Conservation (phyloP, 2,113 vertebrate genomes). For the Polyodon spathula region DNA sequence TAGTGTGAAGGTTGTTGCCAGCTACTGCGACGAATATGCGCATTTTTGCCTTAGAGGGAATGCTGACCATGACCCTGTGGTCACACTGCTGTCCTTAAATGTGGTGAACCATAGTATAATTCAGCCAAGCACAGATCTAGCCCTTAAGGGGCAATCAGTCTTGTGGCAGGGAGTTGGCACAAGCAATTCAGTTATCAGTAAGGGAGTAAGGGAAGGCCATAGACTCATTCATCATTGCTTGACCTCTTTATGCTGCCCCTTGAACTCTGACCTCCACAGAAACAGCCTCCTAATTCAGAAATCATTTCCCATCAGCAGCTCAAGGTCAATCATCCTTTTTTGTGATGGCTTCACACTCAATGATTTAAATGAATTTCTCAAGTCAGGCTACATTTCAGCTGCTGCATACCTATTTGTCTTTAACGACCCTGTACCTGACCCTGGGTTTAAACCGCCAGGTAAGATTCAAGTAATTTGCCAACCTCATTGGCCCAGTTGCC, state of each 20-base stretch:
- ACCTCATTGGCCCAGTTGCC: too few species aligned
- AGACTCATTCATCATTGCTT: slow-evolving; percentile 21
- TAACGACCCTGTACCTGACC: too few species aligned
- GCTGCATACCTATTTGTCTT: too few species aligned
- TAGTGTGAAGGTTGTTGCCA: too few species aligned
- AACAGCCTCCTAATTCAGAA: neutral
- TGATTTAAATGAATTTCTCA: neutral
- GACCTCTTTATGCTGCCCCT: slow-evolving; percentile 21
- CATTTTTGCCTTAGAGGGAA: too few species aligned
- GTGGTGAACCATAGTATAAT: slow-evolving; percentile 25
- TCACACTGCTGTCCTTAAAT: slow-evolving; percentile 24
- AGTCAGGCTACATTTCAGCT: too few species aligned
- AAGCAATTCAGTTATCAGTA: slow-evolving; percentile 31
- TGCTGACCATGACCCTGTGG: slow-evolving; percentile 21
- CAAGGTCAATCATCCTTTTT: neutral
- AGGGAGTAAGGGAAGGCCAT: slow-evolving; percentile 10
- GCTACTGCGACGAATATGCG: too few species aligned
- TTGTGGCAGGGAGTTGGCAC: neutral
- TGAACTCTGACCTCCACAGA: slow-evolving; percentile 23
- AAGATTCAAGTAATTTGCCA: too few species aligned
- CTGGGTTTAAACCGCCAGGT: too few species aligned
- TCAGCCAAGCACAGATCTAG: slow-evolving; percentile 33
- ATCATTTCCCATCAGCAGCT: neutral
- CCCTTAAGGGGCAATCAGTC: slow-evolving; percentile 20
- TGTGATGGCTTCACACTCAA: neutral